phyloP scores from a whole-genome alignment of 1,140 invertebrate genomes.

The Apis mellifera region Amel_HAv3.1 CM009937.2:1838501-1839000 shows the following conservation, averaged over 20 bases:
- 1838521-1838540: too few species aligned
- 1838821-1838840: not conserved
- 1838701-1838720: slow-evolving; percentile 1
- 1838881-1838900: not conserved
- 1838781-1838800: not conserved
- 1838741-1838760: slow-evolving; percentile 1
- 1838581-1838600: too few species aligned
- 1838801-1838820: not conserved
- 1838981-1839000: too few species aligned
- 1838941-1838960: too few species aligned
- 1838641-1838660: not conserved
- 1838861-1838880: not conserved
- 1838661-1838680: not conserved
- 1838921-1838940: too few species aligned
- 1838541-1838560: too few species aligned
- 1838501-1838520: too few species aligned
- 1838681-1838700: not conserved
- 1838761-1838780: slow-evolving; percentile 20
- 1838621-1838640: not conserved
- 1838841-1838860: not conserved
- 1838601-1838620: too few species aligned
- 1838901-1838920: too few species aligned
- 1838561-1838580: too few species aligned
- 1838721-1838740: not conserved
- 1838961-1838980: too few species aligned